These are phyloP conservation scores for Rhamphomyia laevipes DNA, from an alignment of 2,888 invertebrate species.

Conservation along the genomic window DNA sequence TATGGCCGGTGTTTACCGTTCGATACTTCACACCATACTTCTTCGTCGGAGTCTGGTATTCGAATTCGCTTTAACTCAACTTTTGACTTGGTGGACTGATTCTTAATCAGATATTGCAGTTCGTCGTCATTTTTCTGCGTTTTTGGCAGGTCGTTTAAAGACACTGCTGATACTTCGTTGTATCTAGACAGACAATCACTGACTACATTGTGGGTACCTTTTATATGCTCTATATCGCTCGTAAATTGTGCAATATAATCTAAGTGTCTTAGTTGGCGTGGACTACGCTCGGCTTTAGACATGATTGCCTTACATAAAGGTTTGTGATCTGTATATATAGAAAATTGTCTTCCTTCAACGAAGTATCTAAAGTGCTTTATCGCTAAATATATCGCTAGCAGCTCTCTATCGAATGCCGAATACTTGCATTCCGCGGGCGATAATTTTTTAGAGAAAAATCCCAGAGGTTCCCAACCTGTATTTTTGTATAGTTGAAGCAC, in stretches of 20 bases:
- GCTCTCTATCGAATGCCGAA: slow-evolving; percentile 28
- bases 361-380: slow-evolving; percentile 27
- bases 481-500: slow-evolving; percentile 24
- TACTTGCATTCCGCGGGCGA: slow-evolving; percentile 24
- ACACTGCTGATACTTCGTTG: neutral
- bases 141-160: neutral
- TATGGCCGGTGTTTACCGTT: slow-evolving; percentile 5
- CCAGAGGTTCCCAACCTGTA: slow-evolving; percentile 24
- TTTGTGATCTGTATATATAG: slow-evolving; percentile 26
- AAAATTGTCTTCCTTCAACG: slow-evolving; percentile 26
- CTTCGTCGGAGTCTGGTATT: slow-evolving; percentile 2
- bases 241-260: slow-evolving; percentile 17
- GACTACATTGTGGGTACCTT: neutral
- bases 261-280: slow-evolving; percentile 25
- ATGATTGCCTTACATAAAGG: slow-evolving; percentile 23
- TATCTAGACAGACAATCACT: neutral
- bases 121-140: neutral
- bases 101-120: slow-evolving; percentile 4
- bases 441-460: slow-evolving; percentile 27
- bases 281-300: slow-evolving; percentile 20
- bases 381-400: slow-evolving; percentile 27
- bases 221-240: neutral
- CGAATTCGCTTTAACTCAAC: slow-evolving; percentile 7
- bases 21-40: slow-evolving; percentile 1
- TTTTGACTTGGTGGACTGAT: slow-evolving; percentile 8